Evolutionary conservation across 2,888 invertebrate genomes (phyloP), one percentile per base, ranked within the genome.

Genomic region (Diarsia mendica): DNA sequence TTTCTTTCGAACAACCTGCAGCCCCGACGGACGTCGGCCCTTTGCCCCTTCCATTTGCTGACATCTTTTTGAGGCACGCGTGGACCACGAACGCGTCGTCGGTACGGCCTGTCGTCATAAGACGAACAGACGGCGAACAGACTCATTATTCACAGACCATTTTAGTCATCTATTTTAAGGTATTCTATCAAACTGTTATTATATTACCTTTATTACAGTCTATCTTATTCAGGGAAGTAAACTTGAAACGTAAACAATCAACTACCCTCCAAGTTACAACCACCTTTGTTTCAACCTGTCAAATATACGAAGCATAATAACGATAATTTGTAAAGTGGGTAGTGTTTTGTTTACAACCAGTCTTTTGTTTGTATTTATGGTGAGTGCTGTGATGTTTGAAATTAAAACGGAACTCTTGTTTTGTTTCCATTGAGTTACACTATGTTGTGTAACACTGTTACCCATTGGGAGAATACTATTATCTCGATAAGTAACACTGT

Each of bases 291-390:
- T 63, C 8, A 15, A 15, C 72, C 33, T 63, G 78, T 58, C 77
- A 72, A 53, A 55, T 48, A 64, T 44, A 23, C 13, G 48, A n/a
- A 20, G 20, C 11, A 53, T 44, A 71, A 53, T 71, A 44, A 44
- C 48, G 72, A 46, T 78, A 68, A 79, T 64, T 77, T 79, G 79
- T 79, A 63, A 72, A 77, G 63, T 71, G 63, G 63, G 53, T 55
- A 66, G 64, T 10, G 78, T 78, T 78, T 69, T 68, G 71, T 77
- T 53, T 13, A 49, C 49, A 11, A 3, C 8, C 13, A 53, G 20
- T 55, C 39, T 63, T 78, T 69, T 61, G 69, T 78, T 69, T 61
- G 69, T 76, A 9, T 23, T 15, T 39, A 11, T 3, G 13, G 33
- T 72, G 51, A 64, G 65, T 18, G 65, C 39, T 65, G 48, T n/a